Evolutionary conservation across 2,797 vertebrate genomes (phyloP).

Genomic region (Sphenodon punctatus): DNA sequence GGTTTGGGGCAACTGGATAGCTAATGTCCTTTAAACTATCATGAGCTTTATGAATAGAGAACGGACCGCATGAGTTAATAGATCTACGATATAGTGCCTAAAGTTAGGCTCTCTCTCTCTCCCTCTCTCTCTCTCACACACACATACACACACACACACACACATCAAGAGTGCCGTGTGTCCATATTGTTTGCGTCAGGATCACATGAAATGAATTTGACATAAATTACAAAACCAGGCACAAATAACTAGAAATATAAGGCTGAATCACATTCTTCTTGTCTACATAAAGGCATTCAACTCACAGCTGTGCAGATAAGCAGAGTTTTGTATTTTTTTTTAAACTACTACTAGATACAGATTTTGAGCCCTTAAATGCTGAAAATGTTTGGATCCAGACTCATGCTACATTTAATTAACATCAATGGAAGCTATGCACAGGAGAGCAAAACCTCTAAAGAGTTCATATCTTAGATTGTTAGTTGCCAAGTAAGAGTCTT

Average conservation of each 20-base stretch:
- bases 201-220: neutral
- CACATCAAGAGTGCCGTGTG: fast-evolving
- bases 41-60: slow-evolving; percentile 35
- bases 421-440: neutral
- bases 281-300: neutral
- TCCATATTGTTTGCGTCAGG: neutral
- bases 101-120: no score
- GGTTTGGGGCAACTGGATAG: neutral
- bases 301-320: neutral
- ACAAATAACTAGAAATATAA: neutral
- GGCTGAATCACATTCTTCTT: neutral
- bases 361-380: neutral
- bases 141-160: neutral
- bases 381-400: neutral
- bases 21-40: slow-evolving; percentile 8
- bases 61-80: neutral
- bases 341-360: neutral
- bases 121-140: no score
- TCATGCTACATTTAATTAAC: neutral
- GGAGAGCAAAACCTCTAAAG: slow-evolving; percentile 8
- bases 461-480: neutral
- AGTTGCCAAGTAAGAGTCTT: neutral
- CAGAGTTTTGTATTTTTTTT: no score
- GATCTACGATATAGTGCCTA: neutral
- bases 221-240: neutral